These are phyloP conservation scores for Hoplias malabaricus DNA, from an alignment of 2,113 vertebrate species.

Conservation along the genomic window DNA sequence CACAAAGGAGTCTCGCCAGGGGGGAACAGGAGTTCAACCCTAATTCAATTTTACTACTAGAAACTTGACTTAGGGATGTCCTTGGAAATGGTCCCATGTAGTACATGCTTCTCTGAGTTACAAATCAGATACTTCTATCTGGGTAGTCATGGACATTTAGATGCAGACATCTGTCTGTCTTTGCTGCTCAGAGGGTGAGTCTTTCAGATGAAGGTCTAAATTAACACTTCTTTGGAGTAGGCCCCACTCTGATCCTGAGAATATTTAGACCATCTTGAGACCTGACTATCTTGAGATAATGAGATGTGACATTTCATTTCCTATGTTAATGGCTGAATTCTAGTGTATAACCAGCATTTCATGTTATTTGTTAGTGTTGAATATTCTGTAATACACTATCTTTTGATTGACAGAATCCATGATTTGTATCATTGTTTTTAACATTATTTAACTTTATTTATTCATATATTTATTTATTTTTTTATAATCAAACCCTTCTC, in stretches of 20 bases:
- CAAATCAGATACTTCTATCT: neutral
- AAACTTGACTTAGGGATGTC: neutral
- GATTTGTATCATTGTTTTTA: too few species aligned
- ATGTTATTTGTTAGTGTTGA: too few species aligned
- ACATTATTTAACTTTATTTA: too few species aligned
- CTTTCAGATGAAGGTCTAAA: conserved; percentile 28
- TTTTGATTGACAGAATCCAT: too few species aligned
- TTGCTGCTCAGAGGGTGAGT: neutral
- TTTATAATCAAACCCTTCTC: too few species aligned
- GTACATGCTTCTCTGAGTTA: neutral
- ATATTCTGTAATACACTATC: too few species aligned
- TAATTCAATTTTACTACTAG: neutral
- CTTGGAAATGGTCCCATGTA: neutral
- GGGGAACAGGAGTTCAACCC: neutral
- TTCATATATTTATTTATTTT: too few species aligned
- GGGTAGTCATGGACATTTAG: neutral
- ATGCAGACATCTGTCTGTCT: neutral
- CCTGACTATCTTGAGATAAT: too few species aligned
- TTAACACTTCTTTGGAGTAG: conserved; percentile 24
- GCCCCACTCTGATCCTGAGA: neutral
- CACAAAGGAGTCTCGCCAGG: conserved; percentile 14
- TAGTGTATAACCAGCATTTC: too few species aligned
- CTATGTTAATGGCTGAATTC: too few species aligned
- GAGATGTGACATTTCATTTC: too few species aligned
- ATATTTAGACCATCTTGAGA: too few species aligned